Evolutionary conservation across 2,888 invertebrate species (phyloP).

Genomic region (Pecten maximus): DNA sequence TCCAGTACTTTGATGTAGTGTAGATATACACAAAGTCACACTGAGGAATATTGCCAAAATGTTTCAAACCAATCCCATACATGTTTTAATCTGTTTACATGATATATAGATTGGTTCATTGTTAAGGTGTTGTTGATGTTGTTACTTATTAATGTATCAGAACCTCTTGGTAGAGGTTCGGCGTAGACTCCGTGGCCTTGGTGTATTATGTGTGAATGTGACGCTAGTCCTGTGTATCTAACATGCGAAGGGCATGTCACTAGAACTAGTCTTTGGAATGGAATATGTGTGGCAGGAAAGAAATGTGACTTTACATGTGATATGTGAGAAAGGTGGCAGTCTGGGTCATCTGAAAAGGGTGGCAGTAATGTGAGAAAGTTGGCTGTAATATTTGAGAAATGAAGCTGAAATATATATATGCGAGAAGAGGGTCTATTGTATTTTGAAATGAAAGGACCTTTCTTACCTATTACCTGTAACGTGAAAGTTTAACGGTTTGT

Average conservation of each 20-base stretch:
- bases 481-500: too few relatives aligned
- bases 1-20: too few relatives aligned
- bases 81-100: neutral
- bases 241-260: neutral
- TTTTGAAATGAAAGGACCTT: too few relatives aligned
- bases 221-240: neutral
- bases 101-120: neutral
- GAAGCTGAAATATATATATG: too few relatives aligned
- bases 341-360: too few relatives aligned
- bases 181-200: constrained; percentile 22
- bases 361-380: too few relatives aligned
- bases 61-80: neutral
- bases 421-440: too few relatives aligned
- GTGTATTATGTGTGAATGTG: neutral
- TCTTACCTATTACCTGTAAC: too few relatives aligned
- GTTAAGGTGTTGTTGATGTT: neutral
- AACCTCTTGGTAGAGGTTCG: constrained; percentile 2
- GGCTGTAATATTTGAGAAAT: too few relatives aligned
- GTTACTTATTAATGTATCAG: neutral
- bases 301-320: neutral
- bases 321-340: too few relatives aligned
- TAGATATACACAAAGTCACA: neutral
- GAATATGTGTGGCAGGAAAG: neutral
- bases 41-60: neutral
- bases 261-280: constrained; percentile 3